Evolutionary conservation across 2,888 invertebrate species (phyloP).

Genomic region (Troglohyphantes excavatus): DNA sequence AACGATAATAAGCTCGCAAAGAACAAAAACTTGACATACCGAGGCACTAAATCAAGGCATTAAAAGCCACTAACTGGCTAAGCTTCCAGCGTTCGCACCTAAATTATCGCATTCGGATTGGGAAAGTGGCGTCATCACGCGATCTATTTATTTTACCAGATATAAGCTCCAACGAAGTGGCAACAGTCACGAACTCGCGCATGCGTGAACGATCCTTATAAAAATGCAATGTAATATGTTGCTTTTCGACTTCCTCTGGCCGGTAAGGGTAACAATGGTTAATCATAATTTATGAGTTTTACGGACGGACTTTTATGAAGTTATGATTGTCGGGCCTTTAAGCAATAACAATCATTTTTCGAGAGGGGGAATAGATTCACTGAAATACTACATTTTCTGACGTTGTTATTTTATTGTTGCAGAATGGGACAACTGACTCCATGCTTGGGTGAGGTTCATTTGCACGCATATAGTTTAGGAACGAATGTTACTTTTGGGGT

Average conservation of each 20-base stretch:
- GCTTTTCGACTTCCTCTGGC: conserved; percentile 70
- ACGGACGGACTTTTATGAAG: conserved; percentile 67
- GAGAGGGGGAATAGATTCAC: conserved; percentile 44
- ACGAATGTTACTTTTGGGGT: background rate
- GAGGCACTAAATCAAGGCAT: conserved; percentile 72
- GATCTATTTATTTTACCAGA: conserved; percentile 69
- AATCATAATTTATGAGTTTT: conserved; percentile 74
- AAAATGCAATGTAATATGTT: conserved; percentile 53
- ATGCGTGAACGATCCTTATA: conserved; percentile 69
- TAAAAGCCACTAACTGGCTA: conserved; percentile 69
- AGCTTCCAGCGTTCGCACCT: conserved; percentile 65
- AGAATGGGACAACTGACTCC: conserved; percentile 11
- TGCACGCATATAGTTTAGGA: background rate
- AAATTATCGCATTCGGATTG: conserved; percentile 68
- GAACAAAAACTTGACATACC: conserved; percentile 70
- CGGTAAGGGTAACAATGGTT: conserved; percentile 62
- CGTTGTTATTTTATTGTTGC: conserved; percentile 48
- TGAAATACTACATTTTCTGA: conserved; percentile 33
- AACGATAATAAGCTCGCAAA: conserved; percentile 55
- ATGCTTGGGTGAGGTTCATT: conserved; percentile 20
- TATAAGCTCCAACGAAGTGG: conserved; percentile 71
- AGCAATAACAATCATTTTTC: conserved; percentile 65
- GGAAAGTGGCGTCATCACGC: conserved; percentile 65
- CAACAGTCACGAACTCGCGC: conserved; percentile 78
- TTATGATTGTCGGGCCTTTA: conserved; percentile 71